phyloP scores from a whole-genome alignment of 2,797 vertebrate species.

The Leucoraja ocellata region DNA sequence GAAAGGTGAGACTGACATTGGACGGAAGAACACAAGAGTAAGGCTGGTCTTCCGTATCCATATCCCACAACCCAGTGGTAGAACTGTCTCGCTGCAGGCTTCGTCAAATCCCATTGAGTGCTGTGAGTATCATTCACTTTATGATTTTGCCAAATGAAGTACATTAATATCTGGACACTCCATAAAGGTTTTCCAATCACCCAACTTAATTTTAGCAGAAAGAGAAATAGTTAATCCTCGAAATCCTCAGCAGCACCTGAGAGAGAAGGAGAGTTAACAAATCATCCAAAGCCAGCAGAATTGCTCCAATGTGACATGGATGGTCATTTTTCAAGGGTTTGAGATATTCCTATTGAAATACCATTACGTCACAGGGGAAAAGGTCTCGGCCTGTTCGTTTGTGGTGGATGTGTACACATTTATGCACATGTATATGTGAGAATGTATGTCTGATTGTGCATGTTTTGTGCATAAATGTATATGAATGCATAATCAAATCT shows the following conservation, averaged over 20 bases:
- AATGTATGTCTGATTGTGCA: conserved; percentile 30
- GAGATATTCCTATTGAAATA: not conserved
- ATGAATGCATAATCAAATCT: too few species aligned
- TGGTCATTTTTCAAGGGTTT: not conserved
- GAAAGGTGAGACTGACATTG: conserved; percentile 93
- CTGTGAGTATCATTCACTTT: conserved; percentile 70
- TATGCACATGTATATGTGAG: not conserved
- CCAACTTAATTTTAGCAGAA: not conserved
- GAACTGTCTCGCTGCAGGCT: conserved; percentile 80
- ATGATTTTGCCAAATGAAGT: not conserved
- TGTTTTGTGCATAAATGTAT: too few species aligned
- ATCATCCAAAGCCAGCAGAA: too few species aligned
- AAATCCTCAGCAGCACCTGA: conserved; percentile 2
- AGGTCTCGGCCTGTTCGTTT: not conserved
- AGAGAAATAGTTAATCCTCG: not conserved
- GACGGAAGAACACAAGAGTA: conserved; percentile 88
- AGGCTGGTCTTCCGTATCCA: conserved; percentile 89
- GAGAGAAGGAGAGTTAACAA: not conserved
- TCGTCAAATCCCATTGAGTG: conserved; percentile 92
- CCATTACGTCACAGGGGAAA: not conserved
- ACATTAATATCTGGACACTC: not conserved
- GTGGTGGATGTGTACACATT: not conserved
- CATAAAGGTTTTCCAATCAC: not conserved
- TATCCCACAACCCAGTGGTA: conserved; percentile 81
- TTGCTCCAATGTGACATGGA: not conserved